A percentile compares a stretch with the other conserved stretches of the same genome.
These are phyloP conservation scores for Alfaro cultratus DNA, from an alignment of 2,797 vertebrate genomes.

Conservation along the genomic window DNA sequence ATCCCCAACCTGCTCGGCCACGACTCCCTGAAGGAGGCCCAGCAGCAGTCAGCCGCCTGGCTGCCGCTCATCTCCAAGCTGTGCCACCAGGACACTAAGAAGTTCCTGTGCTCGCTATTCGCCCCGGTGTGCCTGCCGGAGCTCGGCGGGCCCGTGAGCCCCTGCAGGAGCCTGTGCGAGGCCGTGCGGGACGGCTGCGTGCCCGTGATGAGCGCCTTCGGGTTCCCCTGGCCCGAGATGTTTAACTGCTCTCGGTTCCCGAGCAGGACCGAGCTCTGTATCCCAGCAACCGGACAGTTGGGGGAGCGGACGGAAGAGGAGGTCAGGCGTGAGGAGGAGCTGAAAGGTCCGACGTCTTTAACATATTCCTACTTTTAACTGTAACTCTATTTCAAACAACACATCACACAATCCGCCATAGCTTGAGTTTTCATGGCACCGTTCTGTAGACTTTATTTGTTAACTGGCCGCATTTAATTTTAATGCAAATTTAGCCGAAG, in stretches of 20 bases:
- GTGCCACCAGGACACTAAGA: conserved; percentile 84
- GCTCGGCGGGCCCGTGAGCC: conserved; percentile 75
- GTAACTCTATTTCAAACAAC: neutral
- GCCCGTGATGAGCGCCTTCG: conserved; percentile 86
- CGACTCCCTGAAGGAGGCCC: conserved; percentile 78
- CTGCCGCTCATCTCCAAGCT: conserved; percentile 83
- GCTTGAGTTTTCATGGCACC: neutral
- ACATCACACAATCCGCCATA: neutral
- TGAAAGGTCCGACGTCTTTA: conserved; percentile 62
- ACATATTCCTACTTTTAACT: neutral
- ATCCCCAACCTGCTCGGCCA: conserved; percentile 86
- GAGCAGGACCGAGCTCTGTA: conserved; percentile 77
- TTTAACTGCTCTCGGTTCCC: conserved; percentile 85
- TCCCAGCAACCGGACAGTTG: conserved; percentile 71
- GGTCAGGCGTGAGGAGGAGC: conserved; percentile 63
- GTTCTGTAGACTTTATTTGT: neutral
- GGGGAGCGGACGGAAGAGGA: conserved; percentile 50
- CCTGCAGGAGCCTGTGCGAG: conserved; percentile 81
- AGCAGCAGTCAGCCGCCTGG: conserved; percentile 85
- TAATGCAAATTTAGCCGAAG: neutral
- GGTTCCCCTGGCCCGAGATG: conserved; percentile 87
- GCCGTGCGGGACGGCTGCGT: conserved; percentile 81
- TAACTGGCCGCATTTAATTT: neutral
- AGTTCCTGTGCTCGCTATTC: conserved; percentile 86
- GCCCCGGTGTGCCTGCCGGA: conserved; percentile 84